A percentile compares a stretch with the other conserved stretches of the same genome.
Evolutionary conservation across 2,888 invertebrate species (phyloP).

Genomic region (Phorcus lineatus): DNA sequence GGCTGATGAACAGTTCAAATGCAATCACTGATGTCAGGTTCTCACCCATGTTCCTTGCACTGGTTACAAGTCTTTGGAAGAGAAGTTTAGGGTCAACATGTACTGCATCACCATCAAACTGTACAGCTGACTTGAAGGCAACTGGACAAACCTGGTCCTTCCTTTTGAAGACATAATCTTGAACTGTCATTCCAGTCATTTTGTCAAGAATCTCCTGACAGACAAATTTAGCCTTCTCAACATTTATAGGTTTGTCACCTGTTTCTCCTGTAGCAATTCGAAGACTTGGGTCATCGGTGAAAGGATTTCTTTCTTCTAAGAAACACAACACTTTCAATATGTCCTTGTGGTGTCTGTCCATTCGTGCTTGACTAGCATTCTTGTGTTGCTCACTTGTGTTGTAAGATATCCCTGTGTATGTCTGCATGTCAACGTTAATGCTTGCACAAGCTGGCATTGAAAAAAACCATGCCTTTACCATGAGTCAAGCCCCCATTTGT

Average conservation of each 20-base stretch:
- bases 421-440: constrained; percentile 25
- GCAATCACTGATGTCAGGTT: no score
- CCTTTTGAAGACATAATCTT: constrained; percentile 32
- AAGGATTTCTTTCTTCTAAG: constrained; percentile 37
- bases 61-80: no score
- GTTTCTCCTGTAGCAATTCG: constrained; percentile 42
- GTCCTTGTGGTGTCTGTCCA: constrained; percentile 20
- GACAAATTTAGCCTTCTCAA: constrained; percentile 31
- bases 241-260: constrained; percentile 32
- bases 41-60: no score
- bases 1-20: no score
- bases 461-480: constrained; percentile 21
- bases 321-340: constrained; percentile 22
- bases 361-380: background rate
- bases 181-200: constrained; percentile 31
- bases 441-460: constrained; percentile 29
- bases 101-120: background rate
- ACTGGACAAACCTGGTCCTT: constrained; percentile 33
- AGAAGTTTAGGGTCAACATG: background rate
- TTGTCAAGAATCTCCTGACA: constrained; percentile 32
- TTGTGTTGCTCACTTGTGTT: constrained; percentile 19
- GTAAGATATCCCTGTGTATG: background rate
- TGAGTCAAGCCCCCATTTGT: constrained; percentile 24
- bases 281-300: constrained; percentile 26
- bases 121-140: background rate